Percentiles rank a stretch among this genome's conserved stretches.
Evolutionary conservation across 2,888 invertebrate species (phyloP).

Genomic region (Aphodius sticticus): DNA sequence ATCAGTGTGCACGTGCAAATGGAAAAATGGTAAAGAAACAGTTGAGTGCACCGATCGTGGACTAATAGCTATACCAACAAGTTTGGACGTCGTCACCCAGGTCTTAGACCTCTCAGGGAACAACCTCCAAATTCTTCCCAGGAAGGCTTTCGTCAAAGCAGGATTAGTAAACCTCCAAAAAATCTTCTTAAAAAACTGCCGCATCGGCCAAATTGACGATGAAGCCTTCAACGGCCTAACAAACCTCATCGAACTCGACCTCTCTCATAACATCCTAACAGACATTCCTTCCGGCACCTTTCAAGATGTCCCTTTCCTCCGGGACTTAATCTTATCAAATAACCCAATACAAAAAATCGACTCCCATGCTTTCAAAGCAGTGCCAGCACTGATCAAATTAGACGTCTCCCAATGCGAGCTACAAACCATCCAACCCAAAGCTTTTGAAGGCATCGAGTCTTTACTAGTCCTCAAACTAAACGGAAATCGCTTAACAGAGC

Average conservation of each 20-base stretch:
- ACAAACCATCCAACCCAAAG: constrained; percentile 77
- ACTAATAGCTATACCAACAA: constrained; percentile 84
- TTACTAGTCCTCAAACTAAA: constrained; percentile 83
- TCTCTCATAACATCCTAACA: constrained; percentile 84
- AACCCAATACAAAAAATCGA: constrained; percentile 86
- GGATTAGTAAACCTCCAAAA: constrained; percentile 87
- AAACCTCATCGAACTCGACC: constrained; percentile 88
- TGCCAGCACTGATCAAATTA: constrained; percentile 80
- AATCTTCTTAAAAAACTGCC: constrained; percentile 83
- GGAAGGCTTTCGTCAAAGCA: constrained; percentile 82
- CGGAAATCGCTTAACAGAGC: constrained; percentile 79
- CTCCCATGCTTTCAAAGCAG: constrained; percentile 75
- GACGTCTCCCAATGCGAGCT: constrained; percentile 86
- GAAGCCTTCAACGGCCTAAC: constrained; percentile 86
- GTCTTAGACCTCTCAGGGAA: constrained; percentile 90
- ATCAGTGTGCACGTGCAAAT: constrained; percentile 86
- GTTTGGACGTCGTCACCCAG: constrained; percentile 88
- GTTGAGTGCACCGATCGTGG: constrained; percentile 88
- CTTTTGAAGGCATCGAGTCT: constrained; percentile 79
- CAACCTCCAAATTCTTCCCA: constrained; percentile 82
- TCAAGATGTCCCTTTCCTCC: constrained; percentile 79
- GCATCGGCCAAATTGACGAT: constrained; percentile 85
- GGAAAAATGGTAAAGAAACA: constrained; percentile 93
- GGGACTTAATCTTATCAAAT: constrained; percentile 81
- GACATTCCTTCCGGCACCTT: constrained; percentile 83